Evolutionary conservation across 2,113 vertebrate genomes (phyloP), one percentile per base, ranked within the genome.

Genomic region (Syrrhaptes paradoxus): DNA sequence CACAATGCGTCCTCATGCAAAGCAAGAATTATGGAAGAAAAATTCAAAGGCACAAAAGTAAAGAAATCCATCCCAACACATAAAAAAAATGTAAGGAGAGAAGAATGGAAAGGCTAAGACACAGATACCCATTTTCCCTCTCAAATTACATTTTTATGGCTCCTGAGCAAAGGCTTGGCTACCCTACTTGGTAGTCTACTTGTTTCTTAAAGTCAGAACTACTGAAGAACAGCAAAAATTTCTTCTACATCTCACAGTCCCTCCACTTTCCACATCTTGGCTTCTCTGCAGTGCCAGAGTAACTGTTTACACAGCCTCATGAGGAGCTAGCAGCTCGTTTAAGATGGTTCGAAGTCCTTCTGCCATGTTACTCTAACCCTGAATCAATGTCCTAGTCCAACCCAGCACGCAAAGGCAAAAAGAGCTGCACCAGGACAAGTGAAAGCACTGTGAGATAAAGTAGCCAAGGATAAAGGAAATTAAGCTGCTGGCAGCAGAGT

Each of bases 301-400:
- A 95, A 87, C 94, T 90, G 80, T 93, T 95, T 93, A 95, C 94
- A 85, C 87, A 96, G 90, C 43, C 59, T 65, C 80, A 59, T 29
- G 29, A 93, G 88, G 61, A 92, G 38, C 89, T 28, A 89, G 65
- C 80, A 59, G 21, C 76, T 59, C 48, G 14, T 67, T 74, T 48
- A 90, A 87, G 94, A 84, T 31, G 38, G 93, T 89, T 90, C 7
- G 1, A 89, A 95, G 66, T 70, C 86, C 80, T 94, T 49, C 79
- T 80, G 43, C 67, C 32, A 2, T 32, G 18, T 84, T 87, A 85
- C 87, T 95, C 89, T 92, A 95, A 93, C 48, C 73, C 83, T 81
- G 52, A 74, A 75, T 75, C 93, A 78, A 78, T 52, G 81, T 3
- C 28, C 26, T 24, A 43, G 72, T 31, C 26, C 65, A 78, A 81